phyloP scores from a whole-genome alignment of 2,113 vertebrate genomes.

The Acanthisitta chloris region DNA sequence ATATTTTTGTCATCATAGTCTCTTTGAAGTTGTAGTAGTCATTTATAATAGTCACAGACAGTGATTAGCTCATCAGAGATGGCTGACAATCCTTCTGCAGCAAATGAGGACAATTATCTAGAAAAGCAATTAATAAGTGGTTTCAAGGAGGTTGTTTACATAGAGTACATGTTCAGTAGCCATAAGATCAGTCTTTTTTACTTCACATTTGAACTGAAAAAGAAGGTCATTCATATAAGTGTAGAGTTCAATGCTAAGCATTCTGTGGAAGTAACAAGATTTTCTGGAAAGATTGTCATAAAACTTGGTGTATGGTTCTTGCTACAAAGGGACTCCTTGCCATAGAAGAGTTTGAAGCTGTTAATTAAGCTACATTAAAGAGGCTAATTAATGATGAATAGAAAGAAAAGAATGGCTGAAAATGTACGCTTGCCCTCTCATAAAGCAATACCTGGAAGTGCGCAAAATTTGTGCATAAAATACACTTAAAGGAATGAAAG shows the following conservation, averaged over 20 bases:
- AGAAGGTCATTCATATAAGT: neutral
- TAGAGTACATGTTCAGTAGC: neutral
- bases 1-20: neutral
- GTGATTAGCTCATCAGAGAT: neutral
- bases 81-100: neutral
- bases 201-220: neutral
- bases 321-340: neutral
- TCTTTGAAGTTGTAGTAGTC: neutral
- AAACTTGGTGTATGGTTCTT: neutral
- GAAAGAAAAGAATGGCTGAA: neutral
- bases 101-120: neutral
- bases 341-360: neutral
- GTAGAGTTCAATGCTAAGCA: neutral
- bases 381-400: neutral
- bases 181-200: neutral
- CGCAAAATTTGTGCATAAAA: neutral
- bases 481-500: neutral
- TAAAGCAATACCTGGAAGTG: neutral
- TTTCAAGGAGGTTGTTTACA: neutral
- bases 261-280: neutral
- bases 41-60: neutral
- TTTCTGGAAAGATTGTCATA: neutral
- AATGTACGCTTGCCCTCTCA: neutral
- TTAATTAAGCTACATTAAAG: neutral
- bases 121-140: neutral